These are phyloP conservation scores for Catocala fraxini DNA, from an alignment of 2,888 invertebrate species.

Conservation along the genomic window DNA sequence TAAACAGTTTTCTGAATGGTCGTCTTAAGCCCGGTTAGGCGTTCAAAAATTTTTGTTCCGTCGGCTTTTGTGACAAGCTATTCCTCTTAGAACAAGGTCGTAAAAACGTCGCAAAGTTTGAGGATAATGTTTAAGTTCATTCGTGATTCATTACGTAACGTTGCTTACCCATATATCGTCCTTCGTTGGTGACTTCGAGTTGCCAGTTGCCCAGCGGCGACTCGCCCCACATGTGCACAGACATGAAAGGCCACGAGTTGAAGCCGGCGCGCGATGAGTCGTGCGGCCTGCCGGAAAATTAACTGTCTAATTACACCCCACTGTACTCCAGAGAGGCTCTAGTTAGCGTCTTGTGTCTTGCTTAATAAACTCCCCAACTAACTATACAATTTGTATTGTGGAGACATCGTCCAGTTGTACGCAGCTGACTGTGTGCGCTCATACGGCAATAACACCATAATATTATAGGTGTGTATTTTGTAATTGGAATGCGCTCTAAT, in stretches of 20 bases:
- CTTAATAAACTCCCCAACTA: conserved; percentile 40
- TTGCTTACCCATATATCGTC: conserved; percentile 93
- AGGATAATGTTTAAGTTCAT: conserved; percentile 33
- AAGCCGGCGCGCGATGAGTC: conserved; percentile 97
- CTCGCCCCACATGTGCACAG: conserved; percentile 99
- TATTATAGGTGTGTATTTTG: too few species aligned
- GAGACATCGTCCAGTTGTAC: background rate
- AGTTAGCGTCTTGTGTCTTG: conserved; percentile 52
- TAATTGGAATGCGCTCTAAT: too few species aligned
- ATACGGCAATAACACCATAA: conserved; percentile 21
- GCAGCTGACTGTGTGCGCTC: background rate
- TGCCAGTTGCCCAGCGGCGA: conserved; percentile 97
- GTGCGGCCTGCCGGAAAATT: conserved; percentile 88
- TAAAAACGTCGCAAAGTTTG: conserved; percentile 41
- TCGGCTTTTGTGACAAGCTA: conserved; percentile 44
- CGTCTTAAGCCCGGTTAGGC: conserved; percentile 32
- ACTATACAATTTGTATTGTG: conserved; percentile 11
- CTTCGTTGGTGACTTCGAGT: conserved; percentile 98
- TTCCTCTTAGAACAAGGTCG: conserved; percentile 41
- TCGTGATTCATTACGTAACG: conserved; percentile 29
- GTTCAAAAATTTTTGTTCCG: conserved; percentile 34
- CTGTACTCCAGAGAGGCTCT: conserved; percentile 41
- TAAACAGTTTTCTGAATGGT: conserved; percentile 39
- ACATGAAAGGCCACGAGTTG: conserved; percentile 99
- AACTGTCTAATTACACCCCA: conserved; percentile 61